Conservation (phyloP, 2,797 vertebrate genomes). For the Glyptemys insculpta region DNA sequence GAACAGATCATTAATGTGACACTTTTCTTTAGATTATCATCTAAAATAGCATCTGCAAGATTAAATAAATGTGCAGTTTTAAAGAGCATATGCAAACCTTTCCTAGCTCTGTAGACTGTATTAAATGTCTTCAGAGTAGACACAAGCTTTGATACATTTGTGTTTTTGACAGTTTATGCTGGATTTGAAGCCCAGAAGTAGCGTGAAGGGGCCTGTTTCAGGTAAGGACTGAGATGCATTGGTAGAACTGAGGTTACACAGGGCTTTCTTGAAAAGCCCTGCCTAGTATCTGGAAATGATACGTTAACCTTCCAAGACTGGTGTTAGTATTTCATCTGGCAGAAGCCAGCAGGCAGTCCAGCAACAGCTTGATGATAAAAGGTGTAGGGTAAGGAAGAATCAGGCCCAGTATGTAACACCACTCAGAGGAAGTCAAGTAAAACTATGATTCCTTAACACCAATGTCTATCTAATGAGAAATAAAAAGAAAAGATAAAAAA, state of each 20-base stretch:
- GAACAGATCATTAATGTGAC: neutral
- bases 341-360: neutral
- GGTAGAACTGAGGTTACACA: neutral
- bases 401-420: neutral
- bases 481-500: neutral
- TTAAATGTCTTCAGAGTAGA: neutral
- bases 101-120: neutral
- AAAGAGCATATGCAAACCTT: neutral
- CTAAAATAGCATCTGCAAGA: neutral
- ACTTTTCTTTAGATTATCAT: neutral
- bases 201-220: neutral
- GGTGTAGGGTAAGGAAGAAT: neutral
- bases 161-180: neutral
- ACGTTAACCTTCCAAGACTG: neutral
- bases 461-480: neutral
- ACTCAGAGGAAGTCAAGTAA: neutral
- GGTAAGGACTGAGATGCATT: neutral
- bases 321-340: neutral
- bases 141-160: neutral
- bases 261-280: neutral
- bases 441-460: neutral
- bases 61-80: neutral
- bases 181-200: neutral
- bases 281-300: neutral
- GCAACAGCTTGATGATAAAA: neutral